These are phyloP conservation scores for Stenolophus ochropezus DNA, from an alignment of 2,888 invertebrate species.

Conservation along the genomic window DNA sequence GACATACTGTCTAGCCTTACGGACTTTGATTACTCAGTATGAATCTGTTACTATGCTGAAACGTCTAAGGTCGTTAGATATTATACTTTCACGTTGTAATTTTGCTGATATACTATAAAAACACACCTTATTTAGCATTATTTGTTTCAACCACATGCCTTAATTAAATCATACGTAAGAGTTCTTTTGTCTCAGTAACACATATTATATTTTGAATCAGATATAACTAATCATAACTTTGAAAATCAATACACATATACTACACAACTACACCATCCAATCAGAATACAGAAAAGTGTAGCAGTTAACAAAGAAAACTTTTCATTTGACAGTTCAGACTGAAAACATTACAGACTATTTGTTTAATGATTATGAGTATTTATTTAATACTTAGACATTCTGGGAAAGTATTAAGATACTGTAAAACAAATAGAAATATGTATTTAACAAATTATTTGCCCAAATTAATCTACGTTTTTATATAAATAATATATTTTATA, in stretches of 20 bases:
- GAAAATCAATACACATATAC: background rate
- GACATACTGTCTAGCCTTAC: background rate
- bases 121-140: too few species aligned
- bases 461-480: too few species aligned
- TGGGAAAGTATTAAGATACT: background rate
- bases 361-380: background rate
- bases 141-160: too few species aligned
- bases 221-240: background rate
- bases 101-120: constrained; percentile 9
- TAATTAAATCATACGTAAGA: too few species aligned
- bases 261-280: too few species aligned
- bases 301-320: background rate
- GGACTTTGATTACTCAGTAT: background rate
- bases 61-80: background rate
- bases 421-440: background rate
- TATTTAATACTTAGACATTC: background rate
- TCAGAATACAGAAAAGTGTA: background rate
- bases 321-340: too few species aligned
- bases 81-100: constrained; percentile 7
- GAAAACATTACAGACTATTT: too few species aligned
- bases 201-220: background rate
- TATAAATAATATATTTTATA: too few species aligned
- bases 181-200: too few species aligned
- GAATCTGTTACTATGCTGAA: constrained; percentile 11
- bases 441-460: background rate